phyloP scores from a whole-genome alignment of 2,113 vertebrate genomes.

The Rhea pennata region DNA sequence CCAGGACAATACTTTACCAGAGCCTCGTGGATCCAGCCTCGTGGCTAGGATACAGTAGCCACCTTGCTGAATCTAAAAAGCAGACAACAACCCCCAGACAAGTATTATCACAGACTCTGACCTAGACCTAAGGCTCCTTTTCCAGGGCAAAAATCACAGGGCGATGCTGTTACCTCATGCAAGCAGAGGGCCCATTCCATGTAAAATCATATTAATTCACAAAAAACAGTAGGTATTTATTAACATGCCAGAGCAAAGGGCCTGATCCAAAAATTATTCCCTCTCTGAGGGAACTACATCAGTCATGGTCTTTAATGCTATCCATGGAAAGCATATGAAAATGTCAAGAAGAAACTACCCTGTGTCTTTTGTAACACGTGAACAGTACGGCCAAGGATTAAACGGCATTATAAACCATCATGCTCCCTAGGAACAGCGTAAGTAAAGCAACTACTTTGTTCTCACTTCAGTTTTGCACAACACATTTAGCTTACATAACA shows the following conservation, averaged over 20 bases:
- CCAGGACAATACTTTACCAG: fast-evolving
- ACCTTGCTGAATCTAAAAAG: not conserved
- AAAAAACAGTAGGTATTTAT: not conserved
- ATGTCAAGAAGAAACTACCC: not conserved
- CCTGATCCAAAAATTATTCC: not conserved
- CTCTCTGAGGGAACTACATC: not conserved
- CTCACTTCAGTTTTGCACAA: not conserved
- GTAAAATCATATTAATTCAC: not conserved
- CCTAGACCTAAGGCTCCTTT: not conserved
- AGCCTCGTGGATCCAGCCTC: not conserved
- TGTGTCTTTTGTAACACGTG: not conserved
- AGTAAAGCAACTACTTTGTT: not conserved
- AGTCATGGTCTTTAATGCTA: fast-evolving
- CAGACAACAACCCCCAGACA: not conserved
- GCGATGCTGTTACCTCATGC: not conserved
- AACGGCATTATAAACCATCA: fast-evolving
- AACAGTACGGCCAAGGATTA: not conserved
- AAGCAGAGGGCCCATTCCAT: not conserved
- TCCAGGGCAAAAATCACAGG: not conserved
- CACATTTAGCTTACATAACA: not conserved
- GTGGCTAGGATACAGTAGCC: not conserved
- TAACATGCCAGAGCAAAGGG: not conserved
- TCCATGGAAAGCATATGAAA: not conserved
- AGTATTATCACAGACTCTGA: not conserved
- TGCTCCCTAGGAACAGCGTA: fast-evolving